Conservation (phyloP, 1,140 invertebrate genomes). For the Atta cephalotes region DNA sequence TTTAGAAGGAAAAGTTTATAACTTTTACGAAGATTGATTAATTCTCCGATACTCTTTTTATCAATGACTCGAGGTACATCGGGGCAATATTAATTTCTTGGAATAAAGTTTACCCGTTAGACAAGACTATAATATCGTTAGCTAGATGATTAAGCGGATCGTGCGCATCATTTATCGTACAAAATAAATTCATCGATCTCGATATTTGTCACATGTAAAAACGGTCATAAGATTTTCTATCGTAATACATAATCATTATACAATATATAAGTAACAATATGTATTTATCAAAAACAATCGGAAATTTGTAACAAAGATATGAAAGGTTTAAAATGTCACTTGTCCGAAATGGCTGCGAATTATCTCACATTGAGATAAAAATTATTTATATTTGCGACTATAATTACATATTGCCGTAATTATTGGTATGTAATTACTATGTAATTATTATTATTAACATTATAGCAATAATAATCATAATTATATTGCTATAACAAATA, state of each 20-base stretch:
- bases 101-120: conserved; percentile 39
- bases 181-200: conserved; percentile 30
- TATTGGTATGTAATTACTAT: too few relatives aligned
- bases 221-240: not conserved
- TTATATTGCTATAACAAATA: too few relatives aligned
- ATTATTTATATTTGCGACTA: too few relatives aligned
- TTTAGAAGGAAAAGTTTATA: conserved; percentile 43
- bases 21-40: conserved; percentile 58
- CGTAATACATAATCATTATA: not conserved
- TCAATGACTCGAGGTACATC: conserved; percentile 47
- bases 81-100: conserved; percentile 52
- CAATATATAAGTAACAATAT: not conserved
- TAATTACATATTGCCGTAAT: too few relatives aligned
- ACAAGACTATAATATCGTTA: conserved; percentile 34
- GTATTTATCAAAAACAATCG: not conserved
- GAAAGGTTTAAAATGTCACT: not conserved
- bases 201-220: not conserved
- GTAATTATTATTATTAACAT: too few relatives aligned
- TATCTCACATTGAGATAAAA: too few relatives aligned
- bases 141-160: conserved; percentile 33
- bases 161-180: conserved; percentile 19
- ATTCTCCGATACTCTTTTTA: conserved; percentile 55
- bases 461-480: too few relatives aligned
- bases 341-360: not conserved
- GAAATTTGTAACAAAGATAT: not conserved